A percentile compares a stretch with the other conserved stretches of the same genome.
These are phyloP conservation scores for Smithornis capensis DNA, from an alignment of 2,113 vertebrate genomes.

Conservation along the genomic window DNA sequence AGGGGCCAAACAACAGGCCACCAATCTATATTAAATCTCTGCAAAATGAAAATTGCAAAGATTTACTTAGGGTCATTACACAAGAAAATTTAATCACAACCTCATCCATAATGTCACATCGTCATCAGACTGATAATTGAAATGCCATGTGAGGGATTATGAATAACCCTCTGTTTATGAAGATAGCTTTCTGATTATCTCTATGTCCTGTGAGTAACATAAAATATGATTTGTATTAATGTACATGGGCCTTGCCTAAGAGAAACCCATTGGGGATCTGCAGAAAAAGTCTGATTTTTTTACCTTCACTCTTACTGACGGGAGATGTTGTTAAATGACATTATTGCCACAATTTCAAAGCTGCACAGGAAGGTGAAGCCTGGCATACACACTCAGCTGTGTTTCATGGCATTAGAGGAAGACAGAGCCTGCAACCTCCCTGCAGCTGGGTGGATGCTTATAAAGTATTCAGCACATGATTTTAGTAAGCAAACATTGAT, in stretches of 20 bases:
- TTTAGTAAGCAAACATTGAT: slow-evolving; percentile 48
- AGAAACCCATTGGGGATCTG: neutral
- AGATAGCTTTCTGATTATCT: slow-evolving; percentile 79
- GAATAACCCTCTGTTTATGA: slow-evolving; percentile 82
- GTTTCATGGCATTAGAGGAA: neutral
- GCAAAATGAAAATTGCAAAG: slow-evolving; percentile 97
- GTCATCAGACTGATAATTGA: slow-evolving; percentile 72
- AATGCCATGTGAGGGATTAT: slow-evolving; percentile 79
- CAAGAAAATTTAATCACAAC: slow-evolving; percentile 90
- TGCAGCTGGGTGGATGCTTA: neutral
- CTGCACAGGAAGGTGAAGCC: neutral
- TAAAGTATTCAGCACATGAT: slow-evolving; percentile 17
- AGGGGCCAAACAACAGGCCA: slow-evolving; percentile 80
- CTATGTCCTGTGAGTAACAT: slow-evolving; percentile 65
- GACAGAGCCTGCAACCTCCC: neutral
- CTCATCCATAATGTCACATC: slow-evolving; percentile 65
- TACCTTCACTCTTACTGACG: neutral
- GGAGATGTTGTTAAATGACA: neutral
- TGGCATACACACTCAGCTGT: neutral
- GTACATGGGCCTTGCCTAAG: slow-evolving; percentile 15
- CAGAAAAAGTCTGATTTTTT: neutral
- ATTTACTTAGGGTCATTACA: slow-evolving; percentile 88
- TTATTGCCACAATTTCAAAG: neutral
- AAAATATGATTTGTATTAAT: slow-evolving; percentile 73
- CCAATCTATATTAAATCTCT: slow-evolving; percentile 94